These are phyloP conservation scores for Idris sp. DNA, from an alignment of 1,140 invertebrate species.

Conservation along the genomic window DNA sequence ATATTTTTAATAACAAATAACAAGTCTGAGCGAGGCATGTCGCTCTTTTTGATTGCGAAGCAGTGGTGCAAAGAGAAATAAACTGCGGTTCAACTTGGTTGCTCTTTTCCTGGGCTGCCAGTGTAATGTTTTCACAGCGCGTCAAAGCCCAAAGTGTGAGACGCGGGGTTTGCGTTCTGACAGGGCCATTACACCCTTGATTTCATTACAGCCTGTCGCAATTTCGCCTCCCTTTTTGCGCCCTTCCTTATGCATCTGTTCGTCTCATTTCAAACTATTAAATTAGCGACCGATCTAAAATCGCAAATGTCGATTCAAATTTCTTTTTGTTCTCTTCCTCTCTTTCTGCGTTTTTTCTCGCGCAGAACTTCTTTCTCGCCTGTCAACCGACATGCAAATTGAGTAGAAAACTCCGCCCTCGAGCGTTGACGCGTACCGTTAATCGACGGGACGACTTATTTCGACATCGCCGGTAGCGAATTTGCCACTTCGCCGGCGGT, in stretches of 20 bases:
- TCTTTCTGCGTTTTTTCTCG: background rate
- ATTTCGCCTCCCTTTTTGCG: constrained; percentile 33
- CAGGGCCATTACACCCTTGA: constrained; percentile 75
- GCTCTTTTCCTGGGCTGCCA: constrained; percentile 66
- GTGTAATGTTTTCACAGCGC: constrained; percentile 71
- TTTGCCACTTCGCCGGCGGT: constrained; percentile 44
- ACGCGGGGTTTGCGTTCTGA: constrained; percentile 69
- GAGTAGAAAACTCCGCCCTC: constrained; percentile 50
- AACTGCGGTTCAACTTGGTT: constrained; percentile 64
- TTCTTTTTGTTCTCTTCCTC: too few species aligned
- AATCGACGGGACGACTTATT: constrained; percentile 55
- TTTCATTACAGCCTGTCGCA: constrained; percentile 75
- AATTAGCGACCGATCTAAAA: constrained; percentile 65
- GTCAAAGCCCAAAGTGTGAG: constrained; percentile 55
- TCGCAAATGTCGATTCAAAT: too few species aligned
- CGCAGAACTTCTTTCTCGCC: constrained; percentile 10
- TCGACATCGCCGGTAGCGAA: constrained; percentile 40
- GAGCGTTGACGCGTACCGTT: constrained; percentile 49
- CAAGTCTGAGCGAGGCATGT: constrained; percentile 11
- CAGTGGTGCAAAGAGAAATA: constrained; percentile 33
- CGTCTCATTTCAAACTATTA: constrained; percentile 62
- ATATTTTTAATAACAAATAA: constrained; percentile 55
- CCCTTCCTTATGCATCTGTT: constrained; percentile 48
- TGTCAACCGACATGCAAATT: constrained; percentile 54
- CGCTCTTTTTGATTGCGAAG: constrained; percentile 41